Evolutionary conservation across 37 sponge, comb jelly and placozoan species (phyloP).

Genomic region (Amphimedon queenslandica): DNA sequence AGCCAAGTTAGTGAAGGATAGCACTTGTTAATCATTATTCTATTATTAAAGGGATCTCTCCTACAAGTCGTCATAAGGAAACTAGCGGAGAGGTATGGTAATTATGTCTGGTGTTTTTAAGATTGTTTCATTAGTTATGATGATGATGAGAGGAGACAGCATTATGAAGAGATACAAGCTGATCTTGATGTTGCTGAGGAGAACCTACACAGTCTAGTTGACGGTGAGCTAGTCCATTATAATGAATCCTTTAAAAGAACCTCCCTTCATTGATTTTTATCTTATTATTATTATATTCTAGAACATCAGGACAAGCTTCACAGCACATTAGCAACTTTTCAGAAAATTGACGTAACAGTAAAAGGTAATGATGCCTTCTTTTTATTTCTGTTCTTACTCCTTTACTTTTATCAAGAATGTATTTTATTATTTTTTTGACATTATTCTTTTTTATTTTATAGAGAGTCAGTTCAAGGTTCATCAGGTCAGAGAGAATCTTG

Average conservation of each 20-base stretch:
- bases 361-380: conserved; percentile 43
- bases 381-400: background rate
- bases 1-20: too few relatives aligned
- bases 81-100: conserved; percentile 46
- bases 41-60: too few relatives aligned
- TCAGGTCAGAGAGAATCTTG: conserved; percentile 46
- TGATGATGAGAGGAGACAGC: conserved; percentile 52
- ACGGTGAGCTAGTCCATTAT: conserved; percentile 13
- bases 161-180: conserved; percentile 35
- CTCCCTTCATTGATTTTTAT: background rate
- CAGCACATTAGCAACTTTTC: conserved; percentile 53
- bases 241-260: background rate
- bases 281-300: conserved; percentile 4
- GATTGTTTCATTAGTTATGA: conserved; percentile 19
- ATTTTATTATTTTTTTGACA: background rate
- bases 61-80: conserved; percentile 60
- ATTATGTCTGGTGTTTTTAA: background rate
- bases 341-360: conserved; percentile 48
- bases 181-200: conserved; percentile 51
- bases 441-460: conserved; percentile 3
- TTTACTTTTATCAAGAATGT: background rate
- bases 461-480: conserved; percentile 53
- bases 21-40: too few relatives aligned
- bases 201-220: conserved; percentile 36
- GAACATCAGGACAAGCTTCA: conserved; percentile 72